A percentile compares a stretch with the other conserved stretches of the same genome.
phyloP scores from a whole-genome alignment of 2,797 vertebrate genomes.

The Neostethus bicornis region DNA sequence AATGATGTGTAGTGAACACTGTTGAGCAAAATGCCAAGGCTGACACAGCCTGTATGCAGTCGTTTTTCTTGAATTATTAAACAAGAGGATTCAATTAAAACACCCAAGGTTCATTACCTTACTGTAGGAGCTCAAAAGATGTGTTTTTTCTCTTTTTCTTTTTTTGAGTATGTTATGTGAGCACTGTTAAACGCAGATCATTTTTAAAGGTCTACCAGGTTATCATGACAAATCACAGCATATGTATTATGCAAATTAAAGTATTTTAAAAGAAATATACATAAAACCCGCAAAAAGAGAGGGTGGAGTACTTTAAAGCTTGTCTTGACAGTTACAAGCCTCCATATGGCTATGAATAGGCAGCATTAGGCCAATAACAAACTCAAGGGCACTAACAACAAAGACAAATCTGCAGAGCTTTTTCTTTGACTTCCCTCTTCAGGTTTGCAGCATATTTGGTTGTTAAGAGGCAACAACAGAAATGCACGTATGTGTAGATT shows the following conservation, averaged over 20 bases:
- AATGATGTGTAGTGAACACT: constrained; percentile 1
- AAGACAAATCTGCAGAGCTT: constrained; percentile 26
- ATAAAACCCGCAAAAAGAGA: neutral
- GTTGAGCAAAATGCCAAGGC: constrained; percentile 17
- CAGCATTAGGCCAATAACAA: constrained; percentile 72
- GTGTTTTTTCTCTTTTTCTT: neutral
- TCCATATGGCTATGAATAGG: constrained; percentile 50
- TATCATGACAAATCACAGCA: constrained; percentile 4
- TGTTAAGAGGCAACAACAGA: neutral
- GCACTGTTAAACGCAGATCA: neutral
- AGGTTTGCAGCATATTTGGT: constrained; percentile 11
- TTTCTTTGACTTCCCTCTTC: constrained; percentile 15
- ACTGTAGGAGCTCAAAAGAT: neutral
- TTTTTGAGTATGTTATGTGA: neutral
- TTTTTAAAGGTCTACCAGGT: neutral
- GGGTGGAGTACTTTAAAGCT: constrained; percentile 13
- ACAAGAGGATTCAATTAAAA: constrained; percentile 12
- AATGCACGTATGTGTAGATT: neutral
- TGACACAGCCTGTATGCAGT: constrained; percentile 20
- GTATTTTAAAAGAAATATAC: neutral
- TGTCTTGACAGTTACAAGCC: constrained; percentile 30
- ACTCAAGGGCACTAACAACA: constrained; percentile 70
- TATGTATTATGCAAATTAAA: neutral
- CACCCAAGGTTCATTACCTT: constrained; percentile 14
- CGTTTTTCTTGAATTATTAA: constrained; percentile 32